Percentiles rank a stretch among this genome's conserved stretches.
phyloP scores from a whole-genome alignment of 1,140 invertebrate genomes.

The Panagrolaimus sp. region DNA sequence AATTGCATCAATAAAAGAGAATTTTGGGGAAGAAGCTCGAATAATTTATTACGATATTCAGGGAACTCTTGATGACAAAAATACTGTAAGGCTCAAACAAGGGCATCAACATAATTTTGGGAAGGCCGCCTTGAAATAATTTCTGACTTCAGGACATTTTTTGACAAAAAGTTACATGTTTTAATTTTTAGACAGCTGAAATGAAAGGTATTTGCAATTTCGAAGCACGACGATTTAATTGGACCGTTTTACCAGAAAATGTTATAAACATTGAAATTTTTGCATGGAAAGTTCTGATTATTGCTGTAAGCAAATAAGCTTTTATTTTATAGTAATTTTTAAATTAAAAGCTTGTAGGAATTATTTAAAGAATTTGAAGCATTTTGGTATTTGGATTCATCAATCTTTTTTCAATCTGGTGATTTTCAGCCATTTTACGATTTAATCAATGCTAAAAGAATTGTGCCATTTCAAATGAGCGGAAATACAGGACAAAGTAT shows the following conservation, averaged over 20 bases:
- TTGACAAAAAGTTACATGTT: not conserved
- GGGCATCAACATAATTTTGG: no score
- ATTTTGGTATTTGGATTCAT: slow-evolving; percentile 15
- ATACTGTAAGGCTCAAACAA: not conserved
- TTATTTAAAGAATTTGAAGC: slow-evolving; percentile 2
- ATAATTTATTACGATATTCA: slow-evolving; percentile 11
- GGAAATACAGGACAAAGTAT: slow-evolving; percentile 1
- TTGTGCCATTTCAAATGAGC: not conserved
- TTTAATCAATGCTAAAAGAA: not conserved
- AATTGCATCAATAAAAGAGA: not conserved
- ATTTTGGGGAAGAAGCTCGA: slow-evolving; percentile 1
- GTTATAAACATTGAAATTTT: not conserved
- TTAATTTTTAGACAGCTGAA: slow-evolving; percentile 14
- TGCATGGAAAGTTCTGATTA: slow-evolving; percentile 11
- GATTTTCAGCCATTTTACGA: not conserved
- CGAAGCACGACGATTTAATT: slow-evolving; percentile 10
- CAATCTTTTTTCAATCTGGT: slow-evolving; percentile 14
- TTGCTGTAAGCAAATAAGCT: not conserved
- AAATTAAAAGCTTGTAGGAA: slow-evolving; percentile 2
- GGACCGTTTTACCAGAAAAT: not conserved
- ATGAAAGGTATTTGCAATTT: slow-evolving; percentile 17
- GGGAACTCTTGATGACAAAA: not conserved
- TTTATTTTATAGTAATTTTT: not conserved
- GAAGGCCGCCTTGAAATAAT: no score
- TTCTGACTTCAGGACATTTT: no score